A percentile compares a stretch with the other conserved stretches of the same genome.
Evolutionary conservation across 2,113 vertebrate genomes (phyloP).

Genomic region (Coregonus clupeaformis): DNA sequence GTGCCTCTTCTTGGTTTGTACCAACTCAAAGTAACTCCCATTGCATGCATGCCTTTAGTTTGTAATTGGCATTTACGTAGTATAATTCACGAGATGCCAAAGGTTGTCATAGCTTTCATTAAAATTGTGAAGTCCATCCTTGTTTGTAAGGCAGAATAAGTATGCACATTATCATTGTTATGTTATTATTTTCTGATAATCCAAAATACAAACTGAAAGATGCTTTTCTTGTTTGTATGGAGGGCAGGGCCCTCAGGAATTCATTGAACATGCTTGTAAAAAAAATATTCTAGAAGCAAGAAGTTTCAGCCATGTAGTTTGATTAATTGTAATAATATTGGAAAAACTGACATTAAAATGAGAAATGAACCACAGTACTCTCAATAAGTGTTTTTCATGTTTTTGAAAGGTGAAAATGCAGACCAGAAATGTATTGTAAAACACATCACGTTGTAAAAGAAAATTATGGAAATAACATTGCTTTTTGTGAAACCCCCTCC

Average conservation of each 20-base stretch:
- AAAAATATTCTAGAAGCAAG: constrained; percentile 13
- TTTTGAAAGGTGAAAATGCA: not conserved
- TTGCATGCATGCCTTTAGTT: constrained; percentile 8
- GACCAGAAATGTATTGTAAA: not conserved
- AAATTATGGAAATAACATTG: not conserved
- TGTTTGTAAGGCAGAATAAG: constrained; percentile 1
- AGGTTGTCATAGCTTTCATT: not conserved
- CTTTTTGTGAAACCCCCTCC: too few species aligned
- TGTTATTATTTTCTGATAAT: not conserved
- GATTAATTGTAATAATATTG: constrained; percentile 26
- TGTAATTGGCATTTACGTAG: constrained; percentile 1
- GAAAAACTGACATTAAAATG: constrained; percentile 45
- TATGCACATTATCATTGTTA: constrained; percentile 2
- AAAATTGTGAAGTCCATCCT: not conserved
- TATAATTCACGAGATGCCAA: not conserved
- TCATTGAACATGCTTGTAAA: constrained; percentile 4
- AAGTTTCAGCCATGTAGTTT: constrained; percentile 15
- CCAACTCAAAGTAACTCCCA: not conserved
- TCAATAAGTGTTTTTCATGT: not conserved
- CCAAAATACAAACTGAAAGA: not conserved
- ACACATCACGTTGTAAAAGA: not conserved
- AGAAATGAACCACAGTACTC: constrained; percentile 28
- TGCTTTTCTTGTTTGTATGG: constrained; percentile 15
- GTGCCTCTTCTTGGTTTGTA: not conserved
- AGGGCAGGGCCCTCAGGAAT: constrained; percentile 53